These are phyloP conservation scores for Nasua narica DNA, from an alignment of 2,797 vertebrate genomes.

Conservation along the genomic window DNA sequence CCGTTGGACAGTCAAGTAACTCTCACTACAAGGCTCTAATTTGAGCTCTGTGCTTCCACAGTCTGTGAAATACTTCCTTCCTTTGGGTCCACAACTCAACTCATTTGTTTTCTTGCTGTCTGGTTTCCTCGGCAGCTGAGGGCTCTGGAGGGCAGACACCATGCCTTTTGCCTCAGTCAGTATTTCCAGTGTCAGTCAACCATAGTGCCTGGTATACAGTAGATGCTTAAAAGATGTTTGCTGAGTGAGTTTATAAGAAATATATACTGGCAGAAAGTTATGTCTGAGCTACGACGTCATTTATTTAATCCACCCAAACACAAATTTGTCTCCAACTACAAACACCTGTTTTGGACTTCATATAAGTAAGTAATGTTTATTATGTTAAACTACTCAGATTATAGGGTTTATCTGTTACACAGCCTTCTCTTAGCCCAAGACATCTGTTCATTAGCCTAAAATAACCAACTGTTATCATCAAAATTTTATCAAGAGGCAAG, in stretches of 20 bases:
- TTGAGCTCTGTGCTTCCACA: not conserved
- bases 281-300: not conserved
- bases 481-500: not conserved
- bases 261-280: not conserved
- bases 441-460: not conserved
- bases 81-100: not conserved
- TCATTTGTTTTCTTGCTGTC: not conserved
- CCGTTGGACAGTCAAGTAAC: not conserved
- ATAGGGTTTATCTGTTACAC: not conserved
- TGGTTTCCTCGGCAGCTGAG: not conserved
- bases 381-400: not conserved
- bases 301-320: not conserved
- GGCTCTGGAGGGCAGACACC: not conserved
- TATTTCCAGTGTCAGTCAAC: not conserved
- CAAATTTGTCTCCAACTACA: not conserved
- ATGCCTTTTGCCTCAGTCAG: not conserved
- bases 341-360: not conserved
- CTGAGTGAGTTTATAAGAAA: not conserved
- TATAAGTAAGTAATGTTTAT: not conserved
- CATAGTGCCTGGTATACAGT: not conserved
- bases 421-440: not conserved
- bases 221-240: not conserved
- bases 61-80: not conserved
- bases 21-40: not conserved
- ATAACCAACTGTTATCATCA: not conserved